Base-by-base conservation (phyloP, 2,888 invertebrate genomes). In the Keiferia lycopersicella region DNA sequence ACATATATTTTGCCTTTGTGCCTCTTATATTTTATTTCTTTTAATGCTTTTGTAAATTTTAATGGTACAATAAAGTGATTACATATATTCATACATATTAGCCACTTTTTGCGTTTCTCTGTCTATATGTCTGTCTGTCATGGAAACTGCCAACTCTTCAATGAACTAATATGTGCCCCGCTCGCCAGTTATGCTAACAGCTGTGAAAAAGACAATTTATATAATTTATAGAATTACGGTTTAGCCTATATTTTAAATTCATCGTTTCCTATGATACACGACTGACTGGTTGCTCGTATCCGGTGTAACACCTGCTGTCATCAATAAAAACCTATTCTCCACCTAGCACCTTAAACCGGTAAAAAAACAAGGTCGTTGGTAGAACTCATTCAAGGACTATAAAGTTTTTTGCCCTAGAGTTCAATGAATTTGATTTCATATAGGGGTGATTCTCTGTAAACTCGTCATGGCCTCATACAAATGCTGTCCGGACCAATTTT, bases 211-310 rank as follows among this genome's bases (percentile, higher is more conserved):
- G 51, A 11, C 51, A 20, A 51, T 51, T 51, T 51, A 39, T 59
- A 59, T 50, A 64, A 64, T 64, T 30, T 38, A 63, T 34, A 60
- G 59, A 67, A 69, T 65, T 65, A 66, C 39, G 56, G 69, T 68
- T 64, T 67, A 67, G 38, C 45, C 50, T 30, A 41, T 75, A 75
- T 73, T 70, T 71, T 63, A 64, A 74, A 78, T 78, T 78, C 77
- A 80, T 77, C 71, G 76, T 77, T 79, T 81, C 83, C 81, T 76
- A 79, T 74, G 72, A 66, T 68, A 64, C 73, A 70, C 68, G 66
- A 61, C 71, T 67, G 69, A 65, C 70, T 72, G 68, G 73, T 74
- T 16, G 26, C 22, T 51, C 65, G 68, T 77, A 74, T 77, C 78
- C 81, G 79, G 72, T 64, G 62, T 62, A 69, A 72, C 82, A 84